Evolutionary conservation across 2,888 invertebrate species (phyloP), one percentile per base, ranked within the genome.

Genomic region (Oligia latruncula): DNA sequence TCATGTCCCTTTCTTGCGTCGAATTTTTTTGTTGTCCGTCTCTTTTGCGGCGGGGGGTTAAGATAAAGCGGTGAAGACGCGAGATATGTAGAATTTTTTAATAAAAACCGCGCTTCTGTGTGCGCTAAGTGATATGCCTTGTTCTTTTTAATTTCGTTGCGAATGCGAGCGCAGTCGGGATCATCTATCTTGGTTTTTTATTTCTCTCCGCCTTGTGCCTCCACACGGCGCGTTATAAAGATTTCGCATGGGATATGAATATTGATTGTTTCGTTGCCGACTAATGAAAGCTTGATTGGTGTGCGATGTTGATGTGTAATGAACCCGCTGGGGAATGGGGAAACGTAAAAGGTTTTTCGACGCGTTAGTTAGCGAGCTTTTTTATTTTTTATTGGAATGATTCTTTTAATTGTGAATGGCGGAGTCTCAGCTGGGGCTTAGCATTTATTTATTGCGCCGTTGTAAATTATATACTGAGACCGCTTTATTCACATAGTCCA

Each of bases 81-180:
- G 93, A 95, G 96, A 97, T 96, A 96, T 97, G 96, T 96, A 96
- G 96, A 95, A 95, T 95, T 96, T 96, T 96, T 96, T 95, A 96
- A 95, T 95, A 96, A 96, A 95, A 96, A 94, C 94, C 93, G 91
- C 95, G 96, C 95, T 93, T 94, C 95, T 95, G 96, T 96, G 96
- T 96, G 96, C 96, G 95, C 96, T 96, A 96, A 96, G 96, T 97
- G 96, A 96, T 97, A 96, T 96, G 96, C 93, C 96, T 95, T 96
- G 96, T 96, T 96, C 96, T 96, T 97, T 96, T 97, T 96, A 96
- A 96, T 97, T 97, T 96, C 95, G 96, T 96, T 95, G 94, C 92
- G 95, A 94, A 93, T 94, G 95, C 93, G 92, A 90, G 92, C 92
- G 93, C 91, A 92, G 92, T 93, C 88, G 91, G 93, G 93, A 96